phyloP scores from a whole-genome alignment of 1,140 invertebrate species.

The Macrotrachela quadricornifera region DNA sequence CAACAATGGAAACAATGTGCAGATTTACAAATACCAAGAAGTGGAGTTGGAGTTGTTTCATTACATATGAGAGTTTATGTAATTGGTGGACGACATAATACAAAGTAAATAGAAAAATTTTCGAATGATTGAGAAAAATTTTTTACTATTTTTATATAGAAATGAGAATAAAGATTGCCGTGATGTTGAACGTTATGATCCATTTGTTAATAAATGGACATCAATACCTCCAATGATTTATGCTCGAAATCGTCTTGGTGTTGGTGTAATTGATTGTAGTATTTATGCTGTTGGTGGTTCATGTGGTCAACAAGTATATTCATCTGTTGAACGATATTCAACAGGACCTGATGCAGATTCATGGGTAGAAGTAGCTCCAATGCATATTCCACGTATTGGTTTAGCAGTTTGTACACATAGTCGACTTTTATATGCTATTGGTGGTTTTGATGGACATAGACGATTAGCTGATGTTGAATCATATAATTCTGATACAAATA shows the following conservation, averaged over 20 bases:
- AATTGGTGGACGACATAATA: constrained; percentile 69
- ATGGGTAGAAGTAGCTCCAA: constrained; percentile 49
- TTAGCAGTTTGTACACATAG: constrained; percentile 13
- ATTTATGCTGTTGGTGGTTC: constrained; percentile 75
- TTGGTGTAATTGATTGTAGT: constrained; percentile 68
- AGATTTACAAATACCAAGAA: constrained; percentile 54
- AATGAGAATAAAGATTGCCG: constrained; percentile 43
- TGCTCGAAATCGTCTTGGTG: constrained; percentile 59
- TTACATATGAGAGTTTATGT: constrained; percentile 56
- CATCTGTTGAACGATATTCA: constrained; percentile 58
- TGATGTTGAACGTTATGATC: constrained; percentile 57
- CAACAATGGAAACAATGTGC: constrained; percentile 56
- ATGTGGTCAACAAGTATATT: constrained; percentile 54
- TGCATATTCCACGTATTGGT: constrained; percentile 23
- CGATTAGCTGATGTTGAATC: constrained; percentile 32
- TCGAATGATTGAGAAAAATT: constrained; percentile 22
- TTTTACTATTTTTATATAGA: constrained; percentile 17
- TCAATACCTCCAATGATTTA: constrained; percentile 45
- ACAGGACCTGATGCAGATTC: constrained; percentile 50
- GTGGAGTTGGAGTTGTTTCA: constrained; percentile 46
- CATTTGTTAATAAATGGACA: constrained; percentile 39
- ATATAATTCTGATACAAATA: constrained; percentile 43
- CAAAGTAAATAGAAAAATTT: constrained; percentile 26
- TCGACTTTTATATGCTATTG: constrained; percentile 30
- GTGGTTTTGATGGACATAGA: constrained; percentile 34